Conservation (phyloP, 2,888 invertebrate genomes). For the Macrosiphum euphorbiae region DNA sequence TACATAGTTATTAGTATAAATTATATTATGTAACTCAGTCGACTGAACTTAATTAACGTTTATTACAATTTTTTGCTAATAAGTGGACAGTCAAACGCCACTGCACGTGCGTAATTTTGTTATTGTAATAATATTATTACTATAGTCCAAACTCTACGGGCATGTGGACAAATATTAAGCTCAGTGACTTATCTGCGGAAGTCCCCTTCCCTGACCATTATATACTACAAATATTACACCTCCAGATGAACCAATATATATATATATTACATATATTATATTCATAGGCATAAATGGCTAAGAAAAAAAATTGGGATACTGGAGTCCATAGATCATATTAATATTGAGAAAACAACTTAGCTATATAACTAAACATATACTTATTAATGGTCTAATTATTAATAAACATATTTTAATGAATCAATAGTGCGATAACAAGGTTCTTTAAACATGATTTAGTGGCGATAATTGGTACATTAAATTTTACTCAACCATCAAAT, state of each 20-base stretch:
- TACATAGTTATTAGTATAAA: neutral
- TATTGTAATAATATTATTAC: neutral
- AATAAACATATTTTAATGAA: no score
- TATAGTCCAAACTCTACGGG: neutral
- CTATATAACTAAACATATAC: no score
- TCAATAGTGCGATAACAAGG: no score
- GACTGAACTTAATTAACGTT: neutral
- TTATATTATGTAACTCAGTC: neutral
- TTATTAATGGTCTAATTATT: no score
- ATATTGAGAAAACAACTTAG: neutral
- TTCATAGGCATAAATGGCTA: no score
- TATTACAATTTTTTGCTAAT: neutral
- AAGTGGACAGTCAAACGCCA: neutral
- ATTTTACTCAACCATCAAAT: no score
- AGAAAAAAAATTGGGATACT: no score
- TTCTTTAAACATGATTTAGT: no score
- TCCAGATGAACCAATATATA: neutral
- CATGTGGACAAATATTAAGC: neutral
- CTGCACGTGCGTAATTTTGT: neutral
- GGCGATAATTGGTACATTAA: no score
- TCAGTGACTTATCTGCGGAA: neutral
- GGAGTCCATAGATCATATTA: neutral
- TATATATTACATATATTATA: neutral
- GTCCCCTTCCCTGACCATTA: neutral
- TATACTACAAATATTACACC: neutral